These are phyloP conservation scores for Chroicocephalus ridibundus DNA, from an alignment of 2,113 vertebrate genomes.

Conservation along the genomic window DNA sequence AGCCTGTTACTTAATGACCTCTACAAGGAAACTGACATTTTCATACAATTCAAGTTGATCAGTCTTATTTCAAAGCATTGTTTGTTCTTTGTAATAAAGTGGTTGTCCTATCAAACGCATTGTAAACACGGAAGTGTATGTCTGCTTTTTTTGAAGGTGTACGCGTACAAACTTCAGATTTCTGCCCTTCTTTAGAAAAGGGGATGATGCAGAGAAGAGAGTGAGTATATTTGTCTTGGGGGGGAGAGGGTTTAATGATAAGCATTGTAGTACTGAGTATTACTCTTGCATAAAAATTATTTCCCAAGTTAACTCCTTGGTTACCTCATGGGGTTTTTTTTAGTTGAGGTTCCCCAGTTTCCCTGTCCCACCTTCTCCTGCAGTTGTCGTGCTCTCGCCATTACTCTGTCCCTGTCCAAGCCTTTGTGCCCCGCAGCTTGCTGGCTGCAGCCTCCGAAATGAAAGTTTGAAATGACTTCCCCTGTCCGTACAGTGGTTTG, in stretches of 20 bases:
- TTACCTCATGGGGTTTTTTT: neutral
- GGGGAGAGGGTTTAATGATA: neutral
- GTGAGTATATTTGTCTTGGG: neutral
- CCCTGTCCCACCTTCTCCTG: neutral
- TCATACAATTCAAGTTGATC: conserved; percentile 54
- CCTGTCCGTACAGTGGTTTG: accelerated
- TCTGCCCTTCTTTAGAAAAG: neutral
- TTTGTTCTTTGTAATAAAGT: conserved; percentile 75
- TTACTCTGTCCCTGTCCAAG: neutral
- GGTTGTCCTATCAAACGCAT: conserved; percentile 33
- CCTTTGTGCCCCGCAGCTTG: neutral
- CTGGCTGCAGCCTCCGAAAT: neutral
- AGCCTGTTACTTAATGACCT: conserved; percentile 56
- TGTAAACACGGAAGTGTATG: neutral
- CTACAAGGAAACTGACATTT: conserved; percentile 63
- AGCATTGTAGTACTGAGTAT: neutral
- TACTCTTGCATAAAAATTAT: neutral
- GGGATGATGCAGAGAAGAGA: neutral
- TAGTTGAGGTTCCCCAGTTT: neutral
- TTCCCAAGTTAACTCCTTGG: neutral
- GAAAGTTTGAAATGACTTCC: neutral
- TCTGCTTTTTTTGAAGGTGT: neutral
- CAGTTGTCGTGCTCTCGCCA: neutral
- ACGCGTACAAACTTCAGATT: accelerated
- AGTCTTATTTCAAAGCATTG: conserved; percentile 46